Conservation (phyloP, 2,888 invertebrate species). For the Euphydryas editha region DNA sequence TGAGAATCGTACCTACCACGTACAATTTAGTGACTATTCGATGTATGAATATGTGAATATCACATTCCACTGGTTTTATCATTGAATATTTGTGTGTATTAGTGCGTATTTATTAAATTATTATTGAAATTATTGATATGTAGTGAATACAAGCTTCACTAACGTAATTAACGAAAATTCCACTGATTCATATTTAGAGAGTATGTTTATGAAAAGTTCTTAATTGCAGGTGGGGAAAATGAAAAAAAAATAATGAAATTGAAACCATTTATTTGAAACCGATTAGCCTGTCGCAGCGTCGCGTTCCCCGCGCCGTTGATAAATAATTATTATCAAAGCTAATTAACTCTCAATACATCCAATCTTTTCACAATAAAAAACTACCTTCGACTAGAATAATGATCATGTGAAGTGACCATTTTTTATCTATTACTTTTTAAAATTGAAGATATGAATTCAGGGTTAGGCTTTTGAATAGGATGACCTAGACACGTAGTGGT, state of each 20-base stretch:
- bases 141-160: no score
- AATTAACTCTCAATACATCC: slow-evolving; percentile 57
- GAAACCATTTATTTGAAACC: slow-evolving; percentile 69
- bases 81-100: no score
- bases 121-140: no score
- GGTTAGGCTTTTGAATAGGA: not conserved
- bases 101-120: no score
- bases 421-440: not conserved
- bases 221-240: slow-evolving; percentile 39
- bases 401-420: slow-evolving; percentile 48
- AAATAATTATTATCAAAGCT: slow-evolving; percentile 61
- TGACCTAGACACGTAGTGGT: slow-evolving; percentile 36
- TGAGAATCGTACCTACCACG: no score
- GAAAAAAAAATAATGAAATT: slow-evolving; percentile 55
- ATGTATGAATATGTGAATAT: no score
- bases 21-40: no score
- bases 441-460: not conserved
- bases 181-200: no score
- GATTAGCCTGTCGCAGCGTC: slow-evolving; percentile 45
- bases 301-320: slow-evolving; percentile 49
- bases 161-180: no score
- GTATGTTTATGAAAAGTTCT: not conserved
- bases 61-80: no score
- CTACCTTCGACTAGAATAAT: slow-evolving; percentile 63
- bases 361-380: slow-evolving; percentile 61